phyloP scores from a whole-genome alignment of 2,888 invertebrate species.

The Thyatira batis region DNA sequence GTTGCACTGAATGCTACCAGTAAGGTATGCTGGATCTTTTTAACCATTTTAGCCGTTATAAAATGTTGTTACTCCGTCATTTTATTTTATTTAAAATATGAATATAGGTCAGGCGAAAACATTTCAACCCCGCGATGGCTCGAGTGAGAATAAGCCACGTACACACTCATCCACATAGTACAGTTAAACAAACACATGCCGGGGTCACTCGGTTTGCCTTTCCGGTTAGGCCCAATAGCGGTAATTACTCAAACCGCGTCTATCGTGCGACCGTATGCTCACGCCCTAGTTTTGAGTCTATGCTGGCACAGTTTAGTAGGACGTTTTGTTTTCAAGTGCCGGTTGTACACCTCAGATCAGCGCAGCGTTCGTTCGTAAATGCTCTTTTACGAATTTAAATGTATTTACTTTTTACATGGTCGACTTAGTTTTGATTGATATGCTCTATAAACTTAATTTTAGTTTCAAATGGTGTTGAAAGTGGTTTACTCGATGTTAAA shows the following conservation, averaged over 20 bases:
- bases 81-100: neutral
- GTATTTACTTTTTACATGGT: constrained; percentile 1
- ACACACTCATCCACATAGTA: constrained; percentile 18
- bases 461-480: neutral
- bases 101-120: neutral
- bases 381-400: neutral
- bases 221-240: constrained; percentile 49
- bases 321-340: constrained; percentile 34
- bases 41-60: no score
- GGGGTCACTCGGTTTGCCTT: constrained; percentile 34
- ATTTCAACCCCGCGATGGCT: constrained; percentile 18
- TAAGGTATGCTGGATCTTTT: neutral
- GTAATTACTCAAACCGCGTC: constrained; percentile 55
- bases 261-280: constrained; percentile 19
- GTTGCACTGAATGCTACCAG: neutral
- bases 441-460: neutral
- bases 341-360: constrained; percentile 36
- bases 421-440: constrained; percentile 1
- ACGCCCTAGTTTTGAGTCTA: constrained; percentile 20
- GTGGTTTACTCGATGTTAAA: neutral
- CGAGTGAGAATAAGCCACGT: constrained; percentile 27
- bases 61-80: no score
- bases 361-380: constrained; percentile 26
- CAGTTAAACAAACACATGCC: constrained; percentile 50
- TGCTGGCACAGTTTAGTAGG: constrained; percentile 27